Base-by-base conservation (phyloP, 1,140 invertebrate species). In the Drosophila ohnishii region DNA sequence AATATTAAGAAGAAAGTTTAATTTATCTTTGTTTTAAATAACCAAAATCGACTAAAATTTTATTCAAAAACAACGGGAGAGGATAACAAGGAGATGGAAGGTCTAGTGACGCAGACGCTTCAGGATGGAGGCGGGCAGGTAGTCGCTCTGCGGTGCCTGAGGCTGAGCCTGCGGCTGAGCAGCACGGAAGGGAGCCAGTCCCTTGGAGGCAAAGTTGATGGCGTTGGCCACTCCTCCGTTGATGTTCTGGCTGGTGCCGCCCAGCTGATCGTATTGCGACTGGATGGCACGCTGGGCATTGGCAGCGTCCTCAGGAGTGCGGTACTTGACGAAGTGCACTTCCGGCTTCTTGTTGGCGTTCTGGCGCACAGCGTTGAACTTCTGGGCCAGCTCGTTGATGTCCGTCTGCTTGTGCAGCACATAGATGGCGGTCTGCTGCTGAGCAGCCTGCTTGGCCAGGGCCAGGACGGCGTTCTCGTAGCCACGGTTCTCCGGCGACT, bases 261-360 rank as follows among this genome's bases (percentile, higher is more conserved):
- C 85, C 45, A 90, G 65, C 4, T 78, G 65, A 39, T 90, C 85
- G 56, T 90, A 90, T 56, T 90, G 85, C 16, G 64, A 53, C 62
- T 90, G 89, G 45, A 90, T 90, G 25, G 76, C 75, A 8, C 47
- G 53, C 56, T 90, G 89, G 8, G 89, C 89, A 19, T 90, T 90
- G 44, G 51, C 62, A n/a, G 89, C 89, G 51, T 90, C 89, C 59
- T 90, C 85, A 7, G 77, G 89, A 0, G 89, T 90, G 42, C 88
- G 77, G 30, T 90, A 90, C 55, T 90, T 90, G 50, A 90, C 88
- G 37, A 90, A 90, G 64, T 90, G 89, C 28, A 90, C 89, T 51
- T 90, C 89, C 13, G 88, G 89, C 40, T 78, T 89, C 34, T 72
- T 42, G 55, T 75, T 81, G 44, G 76, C 73, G 11, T 78, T 84